These are phyloP conservation scores for Ophraella communa DNA, from an alignment of 2,888 invertebrate genomes.

Conservation along the genomic window DNA sequence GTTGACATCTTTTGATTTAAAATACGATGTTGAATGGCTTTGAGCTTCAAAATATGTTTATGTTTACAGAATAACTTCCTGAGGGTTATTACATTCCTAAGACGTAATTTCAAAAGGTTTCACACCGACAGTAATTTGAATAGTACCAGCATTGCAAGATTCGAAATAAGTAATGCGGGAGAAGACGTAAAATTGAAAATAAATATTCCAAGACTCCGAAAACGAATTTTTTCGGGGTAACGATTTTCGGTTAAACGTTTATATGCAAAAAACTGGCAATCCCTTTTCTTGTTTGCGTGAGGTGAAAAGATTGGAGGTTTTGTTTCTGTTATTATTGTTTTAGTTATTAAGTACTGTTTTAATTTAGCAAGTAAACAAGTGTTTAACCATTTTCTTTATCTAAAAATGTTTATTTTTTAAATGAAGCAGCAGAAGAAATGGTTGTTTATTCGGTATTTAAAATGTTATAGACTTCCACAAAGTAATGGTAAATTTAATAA, in stretches of 20 bases:
- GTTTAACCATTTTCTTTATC: too few relatives aligned
- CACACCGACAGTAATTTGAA: neutral
- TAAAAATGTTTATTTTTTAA: too few relatives aligned
- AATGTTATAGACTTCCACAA: too few relatives aligned
- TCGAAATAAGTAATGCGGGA: neutral
- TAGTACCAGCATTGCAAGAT: neutral
- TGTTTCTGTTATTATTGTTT: too few relatives aligned
- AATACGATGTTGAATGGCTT: neutral
- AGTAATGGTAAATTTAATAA: too few relatives aligned
- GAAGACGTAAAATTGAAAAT: neutral
- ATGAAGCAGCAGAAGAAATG: too few relatives aligned
- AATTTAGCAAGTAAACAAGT: too few relatives aligned
- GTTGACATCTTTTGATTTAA: too few relatives aligned
- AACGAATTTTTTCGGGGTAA: neutral
- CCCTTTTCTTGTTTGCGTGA: too few relatives aligned
- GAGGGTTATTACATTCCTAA: neutral
- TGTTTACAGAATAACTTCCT: neutral
- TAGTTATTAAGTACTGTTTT: too few relatives aligned
- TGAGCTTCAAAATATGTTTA: neutral
- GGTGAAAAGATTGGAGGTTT: too few relatives aligned
- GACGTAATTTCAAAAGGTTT: slow-evolving; percentile 1
- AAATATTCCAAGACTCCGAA: neutral
- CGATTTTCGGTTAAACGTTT: neutral
- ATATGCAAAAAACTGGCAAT: neutral
- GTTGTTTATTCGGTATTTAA: too few relatives aligned